Percentiles rank a stretch among this genome's conserved stretches.
Conservation (phyloP, 2,113 vertebrate genomes). For the Otolemur garnettii region DNA sequence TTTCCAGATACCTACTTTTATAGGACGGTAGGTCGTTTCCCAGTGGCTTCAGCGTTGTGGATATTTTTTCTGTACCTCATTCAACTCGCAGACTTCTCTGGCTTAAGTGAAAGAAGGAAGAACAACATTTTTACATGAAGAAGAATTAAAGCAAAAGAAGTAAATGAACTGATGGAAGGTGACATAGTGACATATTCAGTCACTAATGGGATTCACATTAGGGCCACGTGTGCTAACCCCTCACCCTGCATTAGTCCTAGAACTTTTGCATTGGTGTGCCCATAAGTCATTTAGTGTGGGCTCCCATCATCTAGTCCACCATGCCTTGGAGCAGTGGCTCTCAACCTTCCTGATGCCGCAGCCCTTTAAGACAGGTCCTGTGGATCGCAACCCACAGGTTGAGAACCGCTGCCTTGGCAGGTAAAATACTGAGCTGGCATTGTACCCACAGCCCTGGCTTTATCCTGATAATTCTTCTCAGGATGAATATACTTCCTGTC, state of each 20-base stretch:
- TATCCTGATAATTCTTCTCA: neutral
- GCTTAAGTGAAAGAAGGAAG: neutral
- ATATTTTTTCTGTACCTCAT: neutral
- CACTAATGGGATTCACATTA: neutral
- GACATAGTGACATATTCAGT: neutral
- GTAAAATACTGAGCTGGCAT: neutral
- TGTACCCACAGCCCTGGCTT: neutral
- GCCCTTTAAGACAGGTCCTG: no score
- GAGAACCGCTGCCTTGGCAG: neutral
- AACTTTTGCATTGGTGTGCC: neutral
- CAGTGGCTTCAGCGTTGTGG: neutral
- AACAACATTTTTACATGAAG: neutral
- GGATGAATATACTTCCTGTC: neutral
- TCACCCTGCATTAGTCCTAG: neutral
- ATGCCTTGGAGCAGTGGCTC: neutral
- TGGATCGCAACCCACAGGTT: no score
- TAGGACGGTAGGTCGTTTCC: neutral
- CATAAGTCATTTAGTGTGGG: neutral
- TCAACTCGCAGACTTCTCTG: neutral
- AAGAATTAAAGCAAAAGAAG: constrained; percentile 6
- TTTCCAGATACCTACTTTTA: neutral
- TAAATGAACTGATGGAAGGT: neutral
- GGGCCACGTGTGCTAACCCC: neutral
- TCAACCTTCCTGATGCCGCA: no score
- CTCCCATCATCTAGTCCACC: neutral